Percentiles rank a stretch among this genome's conserved stretches.
These are phyloP conservation scores for Cyanistes caeruleus DNA, from an alignment of 2,113 vertebrate species.

Conservation along the genomic window DNA sequence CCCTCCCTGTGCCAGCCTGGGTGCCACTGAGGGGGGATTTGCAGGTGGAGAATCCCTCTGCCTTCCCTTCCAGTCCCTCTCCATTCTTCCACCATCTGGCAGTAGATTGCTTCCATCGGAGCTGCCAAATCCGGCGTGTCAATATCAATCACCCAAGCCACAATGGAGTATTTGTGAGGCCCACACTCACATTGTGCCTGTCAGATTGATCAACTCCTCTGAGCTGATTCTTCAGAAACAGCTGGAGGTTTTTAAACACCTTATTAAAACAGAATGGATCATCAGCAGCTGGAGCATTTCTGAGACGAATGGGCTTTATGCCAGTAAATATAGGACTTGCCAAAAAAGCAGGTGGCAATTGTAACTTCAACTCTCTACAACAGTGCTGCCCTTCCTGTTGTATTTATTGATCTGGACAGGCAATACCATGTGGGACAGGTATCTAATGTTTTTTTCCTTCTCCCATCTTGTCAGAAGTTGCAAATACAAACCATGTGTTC, in stretches of 20 bases:
- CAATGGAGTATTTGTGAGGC: background rate
- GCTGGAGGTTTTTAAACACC: constrained; percentile 83
- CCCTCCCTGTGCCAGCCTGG: background rate
- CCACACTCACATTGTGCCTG: constrained; percentile 66
- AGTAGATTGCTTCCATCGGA: background rate
- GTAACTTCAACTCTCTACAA: background rate
- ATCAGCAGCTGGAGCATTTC: constrained; percentile 38
- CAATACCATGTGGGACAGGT: background rate
- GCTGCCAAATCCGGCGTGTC: constrained; percentile 53
- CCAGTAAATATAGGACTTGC: constrained; percentile 30
- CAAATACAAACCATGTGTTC: background rate
- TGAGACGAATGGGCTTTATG: background rate
- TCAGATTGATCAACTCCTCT: constrained; percentile 80
- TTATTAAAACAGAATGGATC: constrained; percentile 62
- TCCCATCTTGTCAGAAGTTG: background rate
- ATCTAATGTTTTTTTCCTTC: background rate
- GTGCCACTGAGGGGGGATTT: background rate
- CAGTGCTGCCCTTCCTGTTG: background rate
- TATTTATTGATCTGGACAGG: background rate
- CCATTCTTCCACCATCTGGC: constrained; percentile 29
- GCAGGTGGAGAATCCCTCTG: constrained; percentile 10
- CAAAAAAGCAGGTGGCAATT: constrained; percentile 48
- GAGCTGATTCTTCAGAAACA: constrained; percentile 78
- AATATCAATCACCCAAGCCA: constrained; percentile 28
- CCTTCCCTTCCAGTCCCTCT: background rate